phyloP scores from a whole-genome alignment of 2,888 invertebrate genomes.

The Rhyacophila evoluta region DNA sequence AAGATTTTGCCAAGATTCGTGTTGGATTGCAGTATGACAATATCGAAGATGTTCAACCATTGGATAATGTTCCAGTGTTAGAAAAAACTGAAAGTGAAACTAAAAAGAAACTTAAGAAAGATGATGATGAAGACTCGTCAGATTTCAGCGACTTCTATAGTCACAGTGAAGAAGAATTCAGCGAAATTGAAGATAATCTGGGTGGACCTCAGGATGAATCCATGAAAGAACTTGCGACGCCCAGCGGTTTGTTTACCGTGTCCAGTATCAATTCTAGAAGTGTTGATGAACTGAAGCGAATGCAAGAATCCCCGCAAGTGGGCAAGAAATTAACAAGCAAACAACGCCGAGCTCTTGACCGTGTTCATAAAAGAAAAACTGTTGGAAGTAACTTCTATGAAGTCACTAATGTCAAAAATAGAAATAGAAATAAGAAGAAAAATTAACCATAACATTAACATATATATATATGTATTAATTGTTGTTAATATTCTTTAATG shows the following conservation, averaged over 20 bases:
- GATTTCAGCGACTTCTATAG: constrained; percentile 78
- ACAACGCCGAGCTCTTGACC: constrained; percentile 79
- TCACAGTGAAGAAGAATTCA: constrained; percentile 72
- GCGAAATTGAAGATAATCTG: constrained; percentile 68
- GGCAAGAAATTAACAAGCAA: constrained; percentile 78
- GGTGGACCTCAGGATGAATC: constrained; percentile 57
- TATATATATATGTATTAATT: too few relatives aligned
- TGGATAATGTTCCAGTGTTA: constrained; percentile 66
- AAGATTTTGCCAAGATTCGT: constrained; percentile 85
- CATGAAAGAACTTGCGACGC: constrained; percentile 30
- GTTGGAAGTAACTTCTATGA: constrained; percentile 92
- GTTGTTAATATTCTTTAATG: too few relatives aligned
- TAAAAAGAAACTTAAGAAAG: constrained; percentile 59
- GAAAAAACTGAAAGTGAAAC: constrained; percentile 57
- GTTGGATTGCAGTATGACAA: constrained; percentile 78
- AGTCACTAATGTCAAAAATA: constrained; percentile 89
- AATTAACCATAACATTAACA: too few relatives aligned
- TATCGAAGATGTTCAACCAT: constrained; percentile 73
- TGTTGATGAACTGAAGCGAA: constrained; percentile 59
- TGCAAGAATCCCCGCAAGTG: constrained; percentile 56
- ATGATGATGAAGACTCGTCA: constrained; percentile 71
- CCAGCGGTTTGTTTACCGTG: constrained; percentile 70
- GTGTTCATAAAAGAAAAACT: constrained; percentile 82
- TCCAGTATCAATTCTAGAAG: constrained; percentile 66
- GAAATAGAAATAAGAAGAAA: constrained; percentile 79